A percentile compares a stretch with the other conserved stretches of the same genome.
phyloP scores from a whole-genome alignment of 1,140 invertebrate genomes.

The Heliconius congener region DNA sequence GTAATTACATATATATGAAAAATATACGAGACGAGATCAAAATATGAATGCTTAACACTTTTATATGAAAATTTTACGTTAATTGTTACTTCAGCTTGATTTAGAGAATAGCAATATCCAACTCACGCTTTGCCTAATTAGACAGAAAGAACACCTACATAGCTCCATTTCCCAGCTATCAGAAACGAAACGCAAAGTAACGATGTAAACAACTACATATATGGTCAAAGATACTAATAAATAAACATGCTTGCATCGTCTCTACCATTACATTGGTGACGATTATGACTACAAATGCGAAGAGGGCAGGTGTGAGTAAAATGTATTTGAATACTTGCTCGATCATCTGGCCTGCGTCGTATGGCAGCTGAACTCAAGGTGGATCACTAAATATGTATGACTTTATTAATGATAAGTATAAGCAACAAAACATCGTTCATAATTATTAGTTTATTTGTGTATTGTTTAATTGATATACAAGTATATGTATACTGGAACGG shows the following conservation, averaged over 20 bases:
- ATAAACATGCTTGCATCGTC: background rate
- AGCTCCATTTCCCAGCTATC: too few relatives aligned
- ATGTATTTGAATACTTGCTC: conserved; percentile 27
- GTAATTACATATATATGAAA: background rate
- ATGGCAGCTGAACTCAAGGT: conserved; percentile 37
- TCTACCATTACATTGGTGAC: background rate
- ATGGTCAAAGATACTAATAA: background rate
- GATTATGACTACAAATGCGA: background rate
- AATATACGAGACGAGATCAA: background rate
- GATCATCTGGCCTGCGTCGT: conserved; percentile 29
- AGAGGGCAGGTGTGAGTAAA: conserved; percentile 33
- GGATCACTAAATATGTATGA: conserved; percentile 17
- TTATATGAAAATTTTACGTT: too few relatives aligned
- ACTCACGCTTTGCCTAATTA: too few relatives aligned
- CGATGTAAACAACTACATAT: background rate
- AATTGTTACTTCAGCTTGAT: too few relatives aligned
- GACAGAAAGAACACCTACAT: too few relatives aligned
- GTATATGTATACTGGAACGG: too few relatives aligned
- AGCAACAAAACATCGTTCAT: background rate
- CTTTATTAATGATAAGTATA: background rate
- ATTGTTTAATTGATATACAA: too few relatives aligned
- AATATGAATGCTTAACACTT: too few relatives aligned
- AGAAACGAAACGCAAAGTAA: background rate
- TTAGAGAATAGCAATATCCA: too few relatives aligned
- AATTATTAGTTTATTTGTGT: too few relatives aligned